Evolutionary conservation across 1,140 invertebrate genomes (phyloP), one percentile per base, ranked within the genome.

Genomic region (Polyergus mexicanus): DNA sequence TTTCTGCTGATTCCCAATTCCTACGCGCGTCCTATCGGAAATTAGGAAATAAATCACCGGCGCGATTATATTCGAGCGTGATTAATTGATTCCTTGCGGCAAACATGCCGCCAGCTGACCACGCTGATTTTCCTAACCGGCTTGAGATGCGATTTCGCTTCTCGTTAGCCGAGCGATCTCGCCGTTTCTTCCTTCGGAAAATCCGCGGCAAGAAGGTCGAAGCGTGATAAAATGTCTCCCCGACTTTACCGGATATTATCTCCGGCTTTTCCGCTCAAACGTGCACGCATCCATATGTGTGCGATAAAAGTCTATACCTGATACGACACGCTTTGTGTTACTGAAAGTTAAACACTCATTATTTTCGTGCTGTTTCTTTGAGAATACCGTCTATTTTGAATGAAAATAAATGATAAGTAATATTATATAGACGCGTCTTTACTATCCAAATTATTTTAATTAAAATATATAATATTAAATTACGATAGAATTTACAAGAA

Each of bases 211-310:
- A 86, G 78, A 90, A 89, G 69, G 72, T 76, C 63, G 68, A 54
- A 77, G 32, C 69, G 83, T 71, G 89, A 84, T 92, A 91, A 91
- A 89, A 89, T 85, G 84, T 86, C 66, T 81, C 76, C 38, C 38
- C 74, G 81, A 89, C 90, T 93, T 93, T 93, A 93, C 85, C 90
- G 89, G 86, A 92, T 91, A 93, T 93, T 93, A 93, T 93, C 91
- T 89, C 85, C 65, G 74, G 89, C 76, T 89, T 85, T 92, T 92
- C 91, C 91, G 91, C 88, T 91, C 75, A 86, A 87, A 41, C 83
- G 89, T 87, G 83, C 83, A 72, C 54, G 54, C 56, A 66, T 76
- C 74, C 16, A 71, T 58, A 60, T 75, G 81, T 69, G 72, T n/a
- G 28, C 44, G 75, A 25, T 19, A 77, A 69, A 85, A 80, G n/a